A percentile compares a stretch with the other conserved stretches of the same genome.
phyloP scores from a whole-genome alignment of 2,888 invertebrate genomes.

The Willowsia nigromaculata region DNA sequence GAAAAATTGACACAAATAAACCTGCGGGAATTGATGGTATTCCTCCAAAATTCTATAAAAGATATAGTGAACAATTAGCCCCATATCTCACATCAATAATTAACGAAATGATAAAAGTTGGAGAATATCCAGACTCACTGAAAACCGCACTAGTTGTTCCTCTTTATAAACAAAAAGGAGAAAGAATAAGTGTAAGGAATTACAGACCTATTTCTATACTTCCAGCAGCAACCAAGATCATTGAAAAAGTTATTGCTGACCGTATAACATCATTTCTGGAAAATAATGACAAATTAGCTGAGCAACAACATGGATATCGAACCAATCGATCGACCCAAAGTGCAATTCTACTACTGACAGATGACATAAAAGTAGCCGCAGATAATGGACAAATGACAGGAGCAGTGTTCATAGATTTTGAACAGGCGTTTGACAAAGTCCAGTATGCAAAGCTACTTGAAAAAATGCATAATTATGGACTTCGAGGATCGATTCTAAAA shows the following conservation, averaged over 20 bases:
- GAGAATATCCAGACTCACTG: background rate
- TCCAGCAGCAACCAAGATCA: background rate
- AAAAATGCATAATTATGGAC: background rate
- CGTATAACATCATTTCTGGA: background rate
- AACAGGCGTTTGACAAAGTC: background rate
- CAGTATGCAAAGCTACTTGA: background rate
- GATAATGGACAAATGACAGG: background rate
- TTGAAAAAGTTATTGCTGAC: background rate
- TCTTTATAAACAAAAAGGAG: slow-evolving; percentile 6
- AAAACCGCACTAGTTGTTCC: background rate
- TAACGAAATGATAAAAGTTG: background rate
- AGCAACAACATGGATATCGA: background rate
- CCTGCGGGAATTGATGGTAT: background rate
- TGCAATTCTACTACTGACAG: background rate
- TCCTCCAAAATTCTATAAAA: background rate
- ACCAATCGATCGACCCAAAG: background rate
- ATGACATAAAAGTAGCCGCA: background rate
- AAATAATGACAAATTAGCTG: background rate
- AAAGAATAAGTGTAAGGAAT: background rate
- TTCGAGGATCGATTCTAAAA: background rate
- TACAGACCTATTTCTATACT: slow-evolving; percentile 13
- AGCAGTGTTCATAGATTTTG: background rate
- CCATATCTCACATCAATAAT: background rate
- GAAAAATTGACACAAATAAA: background rate
- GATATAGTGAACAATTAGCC: background rate